phyloP scores from a whole-genome alignment of 2,888 invertebrate genomes.

The Cephus spinipes region DNA sequence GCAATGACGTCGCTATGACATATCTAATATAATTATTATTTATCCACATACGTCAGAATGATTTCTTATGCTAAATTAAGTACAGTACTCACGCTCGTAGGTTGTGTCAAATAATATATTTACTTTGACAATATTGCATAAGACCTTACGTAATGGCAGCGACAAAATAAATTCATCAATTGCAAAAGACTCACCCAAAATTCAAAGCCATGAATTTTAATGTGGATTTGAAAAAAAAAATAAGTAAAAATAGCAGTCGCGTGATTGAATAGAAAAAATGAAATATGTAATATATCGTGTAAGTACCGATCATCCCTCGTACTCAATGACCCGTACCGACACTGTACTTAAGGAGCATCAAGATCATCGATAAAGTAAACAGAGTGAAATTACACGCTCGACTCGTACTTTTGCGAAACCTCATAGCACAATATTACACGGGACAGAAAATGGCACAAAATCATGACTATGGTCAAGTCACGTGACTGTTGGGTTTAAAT shows the following conservation, averaged over 20 bases:
- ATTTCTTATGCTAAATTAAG: not conserved
- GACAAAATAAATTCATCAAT: not conserved
- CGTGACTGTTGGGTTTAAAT: slow-evolving; percentile 19
- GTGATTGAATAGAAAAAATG: not conserved
- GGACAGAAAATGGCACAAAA: not conserved
- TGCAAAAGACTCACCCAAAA: not conserved
- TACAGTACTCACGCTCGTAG: too few relatives aligned
- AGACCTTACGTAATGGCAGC: not conserved
- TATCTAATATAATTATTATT: not conserved
- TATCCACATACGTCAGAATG: not conserved
- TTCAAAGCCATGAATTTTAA: not conserved
- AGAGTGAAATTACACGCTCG: slow-evolving; percentile 24
- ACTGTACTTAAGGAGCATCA: slow-evolving; percentile 31
- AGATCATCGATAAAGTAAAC: slow-evolving; percentile 40
- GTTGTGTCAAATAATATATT: too few relatives aligned
- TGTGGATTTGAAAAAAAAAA: not conserved
- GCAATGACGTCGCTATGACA: not conserved
- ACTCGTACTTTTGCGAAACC: not conserved
- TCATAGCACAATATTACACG: not conserved
- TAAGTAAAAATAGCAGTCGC: not conserved
- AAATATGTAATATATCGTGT: not conserved
- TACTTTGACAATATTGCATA: too few relatives aligned
- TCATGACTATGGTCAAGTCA: slow-evolving; percentile 26
- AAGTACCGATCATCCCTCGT: not conserved
- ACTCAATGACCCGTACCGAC: slow-evolving; percentile 7